A percentile compares a stretch with the other conserved stretches of the same genome.
Conservation (phyloP, 2,888 invertebrate species). For the Incurvaria masculella region DNA sequence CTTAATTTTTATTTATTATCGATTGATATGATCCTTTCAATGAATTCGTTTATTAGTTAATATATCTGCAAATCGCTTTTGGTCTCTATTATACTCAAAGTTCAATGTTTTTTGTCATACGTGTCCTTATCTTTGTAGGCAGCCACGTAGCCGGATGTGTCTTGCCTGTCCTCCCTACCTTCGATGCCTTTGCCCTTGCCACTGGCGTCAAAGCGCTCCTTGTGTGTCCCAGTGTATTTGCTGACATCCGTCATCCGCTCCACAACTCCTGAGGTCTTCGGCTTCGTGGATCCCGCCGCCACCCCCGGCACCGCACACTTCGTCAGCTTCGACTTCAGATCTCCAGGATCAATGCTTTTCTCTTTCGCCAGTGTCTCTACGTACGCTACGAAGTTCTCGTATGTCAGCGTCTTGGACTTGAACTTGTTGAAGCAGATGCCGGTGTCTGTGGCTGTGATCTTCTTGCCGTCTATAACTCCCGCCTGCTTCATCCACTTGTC, state of each 20-base stretch:
- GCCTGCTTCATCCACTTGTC: constrained; percentile 78
- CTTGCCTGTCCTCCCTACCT: too few species aligned
- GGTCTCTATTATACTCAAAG: too few species aligned
- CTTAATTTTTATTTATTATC: too few species aligned
- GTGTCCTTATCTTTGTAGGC: too few species aligned
- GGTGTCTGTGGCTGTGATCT: constrained; percentile 67
- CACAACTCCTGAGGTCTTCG: constrained; percentile 38
- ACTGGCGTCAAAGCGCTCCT: too few species aligned
- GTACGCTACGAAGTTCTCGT: constrained; percentile 48
- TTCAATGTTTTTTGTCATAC: too few species aligned
- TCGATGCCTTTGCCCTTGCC: too few species aligned
- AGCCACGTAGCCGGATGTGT: too few species aligned
- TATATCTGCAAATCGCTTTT: too few species aligned
- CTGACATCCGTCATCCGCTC: constrained; percentile 62
- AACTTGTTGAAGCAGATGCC: constrained; percentile 68
- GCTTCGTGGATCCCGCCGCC: constrained; percentile 23
- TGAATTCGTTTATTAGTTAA: too few species aligned
- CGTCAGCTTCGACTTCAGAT: constrained; percentile 59
- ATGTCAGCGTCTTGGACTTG: constrained; percentile 40
- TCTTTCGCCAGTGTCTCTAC: constrained; percentile 62
- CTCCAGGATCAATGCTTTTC: constrained; percentile 59
- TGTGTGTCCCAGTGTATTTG: constrained; percentile 31
- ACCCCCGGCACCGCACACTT: constrained; percentile 58
- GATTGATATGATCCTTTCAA: too few species aligned
- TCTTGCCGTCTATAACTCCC: constrained; percentile 59